Evolutionary conservation across 2,888 invertebrate genomes (phyloP), one percentile per base, ranked within the genome.

Genomic region (Ferrisia virgata): DNA sequence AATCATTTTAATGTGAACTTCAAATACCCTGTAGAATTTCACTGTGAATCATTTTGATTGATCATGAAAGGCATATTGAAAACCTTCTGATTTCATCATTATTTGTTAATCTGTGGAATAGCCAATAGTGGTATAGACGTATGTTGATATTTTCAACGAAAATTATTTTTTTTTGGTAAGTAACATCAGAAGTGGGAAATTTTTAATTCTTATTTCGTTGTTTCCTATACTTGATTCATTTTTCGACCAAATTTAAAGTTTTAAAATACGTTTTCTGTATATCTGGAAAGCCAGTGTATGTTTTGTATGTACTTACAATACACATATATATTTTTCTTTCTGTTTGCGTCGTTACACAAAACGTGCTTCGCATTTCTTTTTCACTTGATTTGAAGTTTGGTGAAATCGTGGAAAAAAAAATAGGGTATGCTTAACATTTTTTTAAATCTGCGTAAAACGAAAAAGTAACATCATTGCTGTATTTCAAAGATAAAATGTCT

Each of bases 341-440:
- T 72, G 40, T 47, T 79, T 79, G 31, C 22, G 79, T 79, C 43
- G 79, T 79, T 79, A 47, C 47, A 47, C 28, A 9, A 47, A 79
- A 79, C 79, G 79, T 79, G 79, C n/a, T 47, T 43, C 79, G 79
- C 79, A 79, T 79, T 79, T 40, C 47, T 47, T 43, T 79, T 79
- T 79, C 79, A 28, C 79, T 79, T 79, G 79, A 79, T 79, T 79
- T 47, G n/a, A 79, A 79, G 31, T 79, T 47, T 72, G 72, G 33
- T 36, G 72, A 72, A 72, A 72, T 72, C 2, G 31, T 69, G 31
- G 2, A 64, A 64, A 36, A 72, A 72, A 72, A 72, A 72, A 72
- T 33, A 69, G 25, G 69, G 33, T 72, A 72, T 36, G 72, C 72
- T 72, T 72, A 72, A 72, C n/a, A 72, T 72, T 72, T 72, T 72